Conservation (phyloP, 2,888 invertebrate species). For the Maniola hyperantus region DNA sequence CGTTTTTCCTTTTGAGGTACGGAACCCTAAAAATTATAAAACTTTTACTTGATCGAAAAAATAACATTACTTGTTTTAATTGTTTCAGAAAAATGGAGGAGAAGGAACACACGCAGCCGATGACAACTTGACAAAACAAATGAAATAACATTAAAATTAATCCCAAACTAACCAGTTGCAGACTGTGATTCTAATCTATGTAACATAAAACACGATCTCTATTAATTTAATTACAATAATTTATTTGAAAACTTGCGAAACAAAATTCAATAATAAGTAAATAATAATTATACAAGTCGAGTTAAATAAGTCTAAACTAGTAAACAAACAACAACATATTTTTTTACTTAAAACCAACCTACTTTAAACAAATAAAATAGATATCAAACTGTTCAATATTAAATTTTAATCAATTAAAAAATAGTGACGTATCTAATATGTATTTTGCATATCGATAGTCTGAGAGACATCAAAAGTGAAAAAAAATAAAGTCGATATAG, state of each 20-base stretch:
- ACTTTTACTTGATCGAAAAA: no score
- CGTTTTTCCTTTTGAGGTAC: no score
- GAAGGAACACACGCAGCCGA: constrained; percentile 38
- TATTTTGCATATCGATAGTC: background rate
- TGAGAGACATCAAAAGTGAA: background rate
- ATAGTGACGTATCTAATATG: background rate
- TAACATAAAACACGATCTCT: constrained; percentile 47
- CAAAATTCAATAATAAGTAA: background rate
- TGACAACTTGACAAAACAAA: constrained; percentile 34
- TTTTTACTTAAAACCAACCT: background rate
- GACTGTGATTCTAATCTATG: constrained; percentile 41
- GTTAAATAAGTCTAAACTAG: background rate
- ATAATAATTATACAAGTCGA: no score
- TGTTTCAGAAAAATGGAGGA: constrained; percentile 72
- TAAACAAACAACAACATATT: background rate
- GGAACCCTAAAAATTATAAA: background rate
- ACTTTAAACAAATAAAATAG: background rate
- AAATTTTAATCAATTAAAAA: background rate
- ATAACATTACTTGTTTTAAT: constrained; percentile 38
- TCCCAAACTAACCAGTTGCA: constrained; percentile 10
- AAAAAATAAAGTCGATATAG: background rate
- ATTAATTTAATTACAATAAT: constrained; percentile 26
- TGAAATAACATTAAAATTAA: constrained; percentile 15
- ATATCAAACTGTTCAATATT: background rate
- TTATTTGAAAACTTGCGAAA: no score